Evolutionary conservation across 2,888 invertebrate genomes (phyloP).

Genomic region (Melanostoma scalare): DNA sequence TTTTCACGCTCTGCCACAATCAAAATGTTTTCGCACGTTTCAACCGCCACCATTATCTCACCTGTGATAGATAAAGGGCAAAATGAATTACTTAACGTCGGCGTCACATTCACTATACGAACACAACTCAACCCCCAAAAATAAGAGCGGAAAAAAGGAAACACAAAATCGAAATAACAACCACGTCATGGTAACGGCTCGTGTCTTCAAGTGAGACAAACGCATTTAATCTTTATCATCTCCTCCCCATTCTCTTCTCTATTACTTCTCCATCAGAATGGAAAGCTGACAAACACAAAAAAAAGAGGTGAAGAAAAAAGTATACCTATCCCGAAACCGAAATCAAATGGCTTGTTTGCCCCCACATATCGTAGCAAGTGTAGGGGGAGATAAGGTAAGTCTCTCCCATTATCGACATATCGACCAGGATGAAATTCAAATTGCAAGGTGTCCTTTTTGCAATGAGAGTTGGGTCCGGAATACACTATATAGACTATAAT

Average conservation of each 20-base stretch:
- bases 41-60: conserved; percentile 38
- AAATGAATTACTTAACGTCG: conserved; percentile 14
- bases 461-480: conserved; percentile 10
- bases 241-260: conserved; percentile 2
- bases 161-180: conserved; percentile 16
- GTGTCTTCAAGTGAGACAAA: conserved; percentile 33
- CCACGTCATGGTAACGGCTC: conserved; percentile 23
- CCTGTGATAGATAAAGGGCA: neutral
- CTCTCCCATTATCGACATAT: conserved; percentile 48
- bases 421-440: conserved; percentile 57
- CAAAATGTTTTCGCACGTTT: conserved; percentile 52
- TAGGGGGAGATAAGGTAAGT: conserved; percentile 48
- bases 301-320: neutral
- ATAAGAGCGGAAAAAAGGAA: neutral
- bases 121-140: neutral
- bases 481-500: neutral
- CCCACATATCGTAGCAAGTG: neutral
- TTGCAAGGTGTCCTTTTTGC: conserved; percentile 54
- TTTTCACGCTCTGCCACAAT: conserved; percentile 46
- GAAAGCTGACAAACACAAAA: conserved; percentile 17
- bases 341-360: conserved; percentile 48
- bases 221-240: conserved; percentile 54
- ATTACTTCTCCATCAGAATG: conserved; percentile 8
- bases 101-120: conserved; percentile 1
- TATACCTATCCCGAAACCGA: conserved; percentile 22